These are phyloP conservation scores for Conopomorpha cramerella DNA, from an alignment of 1,140 invertebrate species.

Conservation along the genomic window DNA sequence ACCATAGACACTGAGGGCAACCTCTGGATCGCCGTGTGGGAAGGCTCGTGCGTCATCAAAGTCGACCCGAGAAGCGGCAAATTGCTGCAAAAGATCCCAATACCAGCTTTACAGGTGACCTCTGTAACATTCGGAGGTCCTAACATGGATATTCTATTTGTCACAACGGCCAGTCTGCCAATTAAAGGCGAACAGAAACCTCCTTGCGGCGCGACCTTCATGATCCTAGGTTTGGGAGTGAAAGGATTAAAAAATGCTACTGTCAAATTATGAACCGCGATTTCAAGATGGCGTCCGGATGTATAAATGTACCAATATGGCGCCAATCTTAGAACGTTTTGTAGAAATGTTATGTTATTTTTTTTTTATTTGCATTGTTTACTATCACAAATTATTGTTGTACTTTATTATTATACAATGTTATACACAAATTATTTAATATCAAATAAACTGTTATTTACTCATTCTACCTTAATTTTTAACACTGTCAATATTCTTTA, in stretches of 20 bases:
- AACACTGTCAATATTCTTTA: too few relatives aligned
- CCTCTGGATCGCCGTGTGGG: constrained; percentile 71
- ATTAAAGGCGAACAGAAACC: constrained; percentile 52
- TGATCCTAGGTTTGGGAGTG: constrained; percentile 68
- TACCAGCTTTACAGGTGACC: constrained; percentile 75
- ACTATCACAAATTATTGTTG: too few relatives aligned
- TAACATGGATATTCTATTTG: constrained; percentile 75
- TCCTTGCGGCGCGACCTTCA: constrained; percentile 72
- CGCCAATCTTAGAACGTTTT: too few relatives aligned
- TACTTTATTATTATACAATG: too few relatives aligned
- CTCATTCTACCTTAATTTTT: too few relatives aligned
- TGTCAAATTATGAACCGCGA: constrained; percentile 16
- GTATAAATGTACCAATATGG: too few relatives aligned
- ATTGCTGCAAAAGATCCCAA: constrained; percentile 61
- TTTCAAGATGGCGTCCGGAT: too few relatives aligned
- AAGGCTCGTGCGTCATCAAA: constrained; percentile 50
- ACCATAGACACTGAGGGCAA: constrained; percentile 75
- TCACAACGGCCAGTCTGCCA: constrained; percentile 66
- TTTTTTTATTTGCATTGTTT: too few relatives aligned
- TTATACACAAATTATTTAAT: too few relatives aligned
- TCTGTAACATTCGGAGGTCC: constrained; percentile 81
- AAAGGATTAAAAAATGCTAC: constrained; percentile 52
- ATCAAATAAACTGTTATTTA: too few relatives aligned
- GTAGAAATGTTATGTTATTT: too few relatives aligned
- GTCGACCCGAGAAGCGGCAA: constrained; percentile 37